Conservation (phyloP, 2,888 invertebrate genomes). For the Sicus ferrugineus region DNA sequence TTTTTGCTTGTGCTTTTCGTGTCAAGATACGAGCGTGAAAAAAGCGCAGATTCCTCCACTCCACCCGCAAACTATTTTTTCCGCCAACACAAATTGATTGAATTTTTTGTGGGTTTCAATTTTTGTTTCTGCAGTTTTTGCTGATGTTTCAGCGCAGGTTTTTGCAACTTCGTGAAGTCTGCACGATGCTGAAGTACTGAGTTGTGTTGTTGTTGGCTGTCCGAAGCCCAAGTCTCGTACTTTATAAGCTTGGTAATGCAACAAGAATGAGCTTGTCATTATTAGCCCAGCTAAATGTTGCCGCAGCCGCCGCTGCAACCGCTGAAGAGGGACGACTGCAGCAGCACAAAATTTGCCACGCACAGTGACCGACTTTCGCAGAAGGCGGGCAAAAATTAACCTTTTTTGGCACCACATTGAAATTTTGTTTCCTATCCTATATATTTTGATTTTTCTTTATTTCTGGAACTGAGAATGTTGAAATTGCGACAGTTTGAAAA, state of each 20-base stretch:
- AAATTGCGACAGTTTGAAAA: no score
- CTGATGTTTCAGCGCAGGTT: background rate
- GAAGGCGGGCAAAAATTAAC: no score
- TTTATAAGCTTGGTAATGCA: conserved; percentile 3
- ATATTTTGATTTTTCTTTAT: no score
- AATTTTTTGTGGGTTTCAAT: background rate
- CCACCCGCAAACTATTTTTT: background rate
- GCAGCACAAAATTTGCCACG: no score
- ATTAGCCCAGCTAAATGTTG: conserved; percentile 26
- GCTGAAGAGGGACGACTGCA: background rate
- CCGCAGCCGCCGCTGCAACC: background rate
- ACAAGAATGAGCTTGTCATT: conserved; percentile 26
- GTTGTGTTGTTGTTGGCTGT: background rate
- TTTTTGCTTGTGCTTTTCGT: no score
- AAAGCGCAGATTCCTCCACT: background rate
- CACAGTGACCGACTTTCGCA: no score
- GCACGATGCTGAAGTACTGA: background rate
- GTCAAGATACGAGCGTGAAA: background rate
- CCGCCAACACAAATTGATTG: background rate
- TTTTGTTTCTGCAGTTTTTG: background rate
- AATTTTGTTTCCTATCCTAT: no score
- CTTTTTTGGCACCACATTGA: no score
- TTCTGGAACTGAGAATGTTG: no score
- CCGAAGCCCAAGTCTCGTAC: background rate
- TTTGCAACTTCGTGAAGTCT: background rate